Base-by-base conservation (phyloP, 2,797 vertebrate species). In the Linurgus olivaceus region DNA sequence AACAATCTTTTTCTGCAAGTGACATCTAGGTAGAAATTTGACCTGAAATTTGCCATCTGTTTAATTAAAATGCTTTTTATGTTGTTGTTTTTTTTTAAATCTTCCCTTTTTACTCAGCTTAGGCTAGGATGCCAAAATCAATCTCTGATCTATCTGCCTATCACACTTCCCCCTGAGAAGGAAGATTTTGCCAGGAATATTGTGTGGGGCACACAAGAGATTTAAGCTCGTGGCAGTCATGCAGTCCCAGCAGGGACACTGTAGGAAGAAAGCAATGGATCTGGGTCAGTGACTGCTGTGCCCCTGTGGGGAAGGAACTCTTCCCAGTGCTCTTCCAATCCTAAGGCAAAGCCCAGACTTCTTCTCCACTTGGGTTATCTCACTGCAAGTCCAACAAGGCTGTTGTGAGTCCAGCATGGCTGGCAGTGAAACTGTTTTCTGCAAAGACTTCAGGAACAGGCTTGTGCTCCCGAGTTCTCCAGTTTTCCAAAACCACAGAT, bases 341-440 rank as follows among this genome's bases (percentile, higher is more conserved):
- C 26, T 33, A 7, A 1, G 1, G n/a, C 24, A 71, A 57, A 83
- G 42, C 29, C 38, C 28, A 61, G 23, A 31, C 63, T 45, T 42
- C 20, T 66, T 44, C 10, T 77, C 31, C 33, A 1, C 21, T 38
- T 83, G 14, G 9, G 10, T 92, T 66, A 29, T 65, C 54, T 86
- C 48, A 9, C 2, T 54, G 51, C 2, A 5, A 59, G 26, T 20
- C 51, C 38, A 73, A 1, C 20, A n/a, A 73, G 29, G 37, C 31
- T 0, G 0, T 4, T 0, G 0, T 17, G 66, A 54, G 44, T 48
- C 48, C n/a, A 31, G 38, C 55, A 42, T 5, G 9, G 13, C 35
- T 52, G 1, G 0, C 20, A 33, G 42, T 42, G 51, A 73, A 73
- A 31, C 10, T 28, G 9, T 16, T 62, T 74, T 42, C 33, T 63